Evolutionary conservation across 2,113 vertebrate species (phyloP).

Genomic region (Gavia stellata): DNA sequence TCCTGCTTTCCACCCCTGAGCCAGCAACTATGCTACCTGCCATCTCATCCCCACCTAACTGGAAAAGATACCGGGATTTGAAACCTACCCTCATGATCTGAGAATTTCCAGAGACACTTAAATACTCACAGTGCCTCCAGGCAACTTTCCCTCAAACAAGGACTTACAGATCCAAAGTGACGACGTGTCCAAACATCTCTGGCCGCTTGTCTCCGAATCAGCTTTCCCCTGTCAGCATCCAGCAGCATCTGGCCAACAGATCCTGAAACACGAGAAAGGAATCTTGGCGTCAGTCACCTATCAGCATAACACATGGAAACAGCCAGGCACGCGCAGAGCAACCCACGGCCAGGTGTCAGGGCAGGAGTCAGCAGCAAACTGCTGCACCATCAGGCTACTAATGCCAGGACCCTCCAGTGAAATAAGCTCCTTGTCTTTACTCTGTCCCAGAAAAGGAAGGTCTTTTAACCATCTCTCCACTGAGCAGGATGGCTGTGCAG

Average conservation of each 20-base stretch:
- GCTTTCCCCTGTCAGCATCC: conserved; percentile 51
- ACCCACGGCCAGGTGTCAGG: background rate
- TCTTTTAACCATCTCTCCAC: background rate
- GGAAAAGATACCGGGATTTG: background rate
- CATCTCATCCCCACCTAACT: background rate
- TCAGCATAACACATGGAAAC: conserved; percentile 18
- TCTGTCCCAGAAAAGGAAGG: background rate
- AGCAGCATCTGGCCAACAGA: conserved; percentile 64
- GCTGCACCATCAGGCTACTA: background rate
- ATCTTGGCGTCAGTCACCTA: conserved; percentile 55
- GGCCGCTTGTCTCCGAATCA: conserved; percentile 19
- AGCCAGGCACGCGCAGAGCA: background rate
- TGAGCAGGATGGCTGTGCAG: background rate
- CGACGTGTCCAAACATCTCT: conserved; percentile 62
- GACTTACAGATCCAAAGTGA: conserved; percentile 29
- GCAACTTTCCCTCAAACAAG: conserved; percentile 31
- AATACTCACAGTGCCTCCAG: background rate
- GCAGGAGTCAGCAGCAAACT: background rate
- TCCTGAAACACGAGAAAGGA: conserved; percentile 74
- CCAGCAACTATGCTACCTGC: background rate
- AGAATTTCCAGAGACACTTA: conserved; percentile 8
- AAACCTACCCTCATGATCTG: background rate
- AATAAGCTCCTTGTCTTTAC: background rate
- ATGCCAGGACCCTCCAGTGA: background rate
- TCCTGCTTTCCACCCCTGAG: background rate